A percentile compares a stretch with the other conserved stretches of the same genome.
phyloP scores from a whole-genome alignment of 2,888 invertebrate genomes.

The Cerceris ruficornis region DNA sequence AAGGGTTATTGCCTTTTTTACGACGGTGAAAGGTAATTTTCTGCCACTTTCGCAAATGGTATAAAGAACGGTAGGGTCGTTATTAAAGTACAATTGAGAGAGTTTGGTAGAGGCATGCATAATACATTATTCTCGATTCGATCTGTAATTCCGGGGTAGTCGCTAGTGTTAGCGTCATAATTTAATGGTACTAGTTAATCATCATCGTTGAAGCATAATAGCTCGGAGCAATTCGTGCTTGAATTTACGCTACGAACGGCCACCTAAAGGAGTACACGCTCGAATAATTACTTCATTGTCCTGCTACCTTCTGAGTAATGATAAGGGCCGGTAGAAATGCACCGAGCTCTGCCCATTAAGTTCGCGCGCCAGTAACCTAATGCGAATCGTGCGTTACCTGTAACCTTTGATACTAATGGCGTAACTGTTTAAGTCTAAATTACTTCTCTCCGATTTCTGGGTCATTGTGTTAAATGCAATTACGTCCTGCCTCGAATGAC shows the following conservation, averaged over 20 bases:
- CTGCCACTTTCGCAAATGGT: conserved; percentile 37
- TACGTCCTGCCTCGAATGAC: background rate
- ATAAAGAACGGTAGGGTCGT: conserved; percentile 37
- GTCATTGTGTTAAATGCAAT: conserved; percentile 17
- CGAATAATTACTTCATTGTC: conserved; percentile 39
- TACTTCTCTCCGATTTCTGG: conserved; percentile 17
- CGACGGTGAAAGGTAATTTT: conserved; percentile 55
- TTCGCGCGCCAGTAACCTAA: conserved; percentile 45
- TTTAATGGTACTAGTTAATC: conserved; percentile 16
- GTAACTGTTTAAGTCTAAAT: conserved; percentile 49
- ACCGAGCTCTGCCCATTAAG: conserved; percentile 51
- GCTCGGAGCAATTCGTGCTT: conserved; percentile 8
- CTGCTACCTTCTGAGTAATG: conserved; percentile 30
- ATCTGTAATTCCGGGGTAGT: conserved; percentile 18
- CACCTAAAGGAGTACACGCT: conserved; percentile 13
- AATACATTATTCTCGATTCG: background rate
- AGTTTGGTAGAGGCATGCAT: background rate
- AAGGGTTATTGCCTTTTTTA: conserved; percentile 57
- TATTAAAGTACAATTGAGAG: conserved; percentile 9
- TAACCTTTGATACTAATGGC: conserved; percentile 23
- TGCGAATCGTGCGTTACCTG: conserved; percentile 29
- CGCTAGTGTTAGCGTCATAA: conserved; percentile 1
- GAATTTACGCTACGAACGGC: background rate
- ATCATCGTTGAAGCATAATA: background rate
- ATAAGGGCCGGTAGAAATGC: conserved; percentile 31